Evolutionary conservation across 2,113 vertebrate species (phyloP), one percentile per base, ranked within the genome.

Genomic region (Fulica atra): DNA sequence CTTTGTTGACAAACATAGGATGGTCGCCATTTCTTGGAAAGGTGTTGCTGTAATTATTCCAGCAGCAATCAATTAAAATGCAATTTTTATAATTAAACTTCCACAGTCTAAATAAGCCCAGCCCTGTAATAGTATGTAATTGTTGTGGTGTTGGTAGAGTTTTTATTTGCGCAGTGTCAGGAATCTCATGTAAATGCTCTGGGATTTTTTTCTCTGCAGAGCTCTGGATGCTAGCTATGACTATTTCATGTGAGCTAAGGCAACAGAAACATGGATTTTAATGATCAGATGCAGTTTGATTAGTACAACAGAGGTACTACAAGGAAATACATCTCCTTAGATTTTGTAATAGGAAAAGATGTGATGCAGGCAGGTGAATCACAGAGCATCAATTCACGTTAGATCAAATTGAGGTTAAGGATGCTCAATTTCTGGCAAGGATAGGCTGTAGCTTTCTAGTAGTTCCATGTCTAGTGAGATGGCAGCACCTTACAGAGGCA

Each of bases 41-140:
- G 89, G 97, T 92, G 63, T 48, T 94, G 76, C 57, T 88, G 64
- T 87, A 95, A 97, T 96, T 94, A 96, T 95, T 96, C 56, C 82
- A 81, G 85, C 88, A 92, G 87, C 79, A 93, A 96, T 96, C 96
- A 97, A 96, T 97, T 97, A 95, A 92, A 96, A 95, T 51, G 91
- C 50, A 97, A 92, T 97, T 94, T 96, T 96, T 86, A 81, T 96
- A 96, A 97, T 97, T 95, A 93, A 96, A 96, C 85, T 93, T 96
- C 73, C 50, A 61, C 50, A 77, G n/a, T 65, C 80, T 90, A 88
- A 84, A 84, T 91, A 83, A 96, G 35, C 83, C 56, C 64, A 88
- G 53, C 35, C 65, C 53, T 91, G 36, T 61, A 88, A 81, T 48
- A 86, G 88, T 71, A 74, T 68, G 70, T 42, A 85, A 81, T 84